phyloP scores from a whole-genome alignment of 2,113 vertebrate genomes.

The Donacobius atricapilla region DNA sequence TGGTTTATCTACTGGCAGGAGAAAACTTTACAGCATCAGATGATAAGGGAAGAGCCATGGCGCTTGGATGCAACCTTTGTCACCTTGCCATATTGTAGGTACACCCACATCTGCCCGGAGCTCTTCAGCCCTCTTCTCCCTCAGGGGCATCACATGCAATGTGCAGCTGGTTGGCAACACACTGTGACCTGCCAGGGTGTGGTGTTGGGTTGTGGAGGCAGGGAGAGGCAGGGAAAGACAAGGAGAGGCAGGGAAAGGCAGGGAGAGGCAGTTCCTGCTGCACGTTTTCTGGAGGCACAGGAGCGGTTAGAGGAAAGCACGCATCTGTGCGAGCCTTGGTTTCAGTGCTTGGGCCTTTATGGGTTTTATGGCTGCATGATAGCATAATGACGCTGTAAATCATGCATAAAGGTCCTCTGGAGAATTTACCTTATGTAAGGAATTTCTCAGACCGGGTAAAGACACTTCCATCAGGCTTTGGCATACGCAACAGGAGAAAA shows the following conservation, averaged over 20 bases:
- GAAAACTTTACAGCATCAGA: not conserved
- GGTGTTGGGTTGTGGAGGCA: accelerated
- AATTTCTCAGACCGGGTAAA: slow-evolving; percentile 35
- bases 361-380: not conserved
- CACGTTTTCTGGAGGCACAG: not conserved
- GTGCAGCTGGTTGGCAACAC: not conserved
- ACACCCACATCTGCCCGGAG: not conserved
- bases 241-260: not conserved
- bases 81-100: accelerated
- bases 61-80: not conserved
- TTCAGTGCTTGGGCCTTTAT: slow-evolving; percentile 22
- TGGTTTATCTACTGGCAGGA: not conserved
- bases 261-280: not conserved
- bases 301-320: not conserved
- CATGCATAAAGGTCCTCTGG: slow-evolving; percentile 30
- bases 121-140: not conserved
- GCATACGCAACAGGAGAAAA: slow-evolving; percentile 1
- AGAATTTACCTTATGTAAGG: slow-evolving; percentile 21
- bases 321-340: not conserved
- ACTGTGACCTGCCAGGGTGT: not conserved
- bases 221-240: not conserved
- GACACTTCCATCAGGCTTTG: slow-evolving; percentile 1
- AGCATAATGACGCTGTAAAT: slow-evolving; percentile 52
- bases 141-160: not conserved
- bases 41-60: not conserved